Conservation (phyloP, 2,797 vertebrate species). For the Pseudomugil tenellus region DNA sequence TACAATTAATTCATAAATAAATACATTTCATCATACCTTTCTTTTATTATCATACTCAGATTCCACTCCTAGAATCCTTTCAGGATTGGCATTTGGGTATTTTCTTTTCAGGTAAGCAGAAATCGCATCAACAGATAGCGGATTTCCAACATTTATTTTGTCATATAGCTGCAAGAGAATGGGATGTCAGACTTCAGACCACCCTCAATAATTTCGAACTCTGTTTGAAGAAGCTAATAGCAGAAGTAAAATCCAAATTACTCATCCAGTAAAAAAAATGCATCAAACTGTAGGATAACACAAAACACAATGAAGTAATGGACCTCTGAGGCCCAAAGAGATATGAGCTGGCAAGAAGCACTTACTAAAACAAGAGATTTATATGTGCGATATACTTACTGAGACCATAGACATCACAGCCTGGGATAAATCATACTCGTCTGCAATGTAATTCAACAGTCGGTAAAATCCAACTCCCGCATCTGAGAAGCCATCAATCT, state of each 20-base stretch:
- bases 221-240: conserved; percentile 38
- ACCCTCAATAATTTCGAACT: conserved; percentile 25
- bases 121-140: conserved; percentile 85
- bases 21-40: conserved; percentile 77
- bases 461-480: conserved; percentile 91
- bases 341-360: conserved; percentile 35
- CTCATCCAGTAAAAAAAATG: conserved; percentile 48
- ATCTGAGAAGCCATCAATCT: conserved; percentile 87
- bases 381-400: conserved; percentile 81
- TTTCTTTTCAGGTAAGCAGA: conserved; percentile 84
- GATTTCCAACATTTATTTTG: conserved; percentile 78
- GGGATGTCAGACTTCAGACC: conserved; percentile 48
- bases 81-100: conserved; percentile 85
- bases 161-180: conserved; percentile 87
- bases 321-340: conserved; percentile 38
- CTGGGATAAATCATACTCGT: conserved; percentile 88
- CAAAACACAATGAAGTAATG: conserved; percentile 40
- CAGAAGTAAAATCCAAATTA: conserved; percentile 40
- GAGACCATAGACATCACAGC: conserved; percentile 88
- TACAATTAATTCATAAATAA: not conserved
- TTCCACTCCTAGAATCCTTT: conserved; percentile 83
- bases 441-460: conserved; percentile 90
- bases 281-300: conserved; percentile 42
- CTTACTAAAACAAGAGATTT: conserved; percentile 58
- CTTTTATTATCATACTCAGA: conserved; percentile 89